Base-by-base conservation (phyloP, 2,888 invertebrate species). In the Oligia fasciuncula region DNA sequence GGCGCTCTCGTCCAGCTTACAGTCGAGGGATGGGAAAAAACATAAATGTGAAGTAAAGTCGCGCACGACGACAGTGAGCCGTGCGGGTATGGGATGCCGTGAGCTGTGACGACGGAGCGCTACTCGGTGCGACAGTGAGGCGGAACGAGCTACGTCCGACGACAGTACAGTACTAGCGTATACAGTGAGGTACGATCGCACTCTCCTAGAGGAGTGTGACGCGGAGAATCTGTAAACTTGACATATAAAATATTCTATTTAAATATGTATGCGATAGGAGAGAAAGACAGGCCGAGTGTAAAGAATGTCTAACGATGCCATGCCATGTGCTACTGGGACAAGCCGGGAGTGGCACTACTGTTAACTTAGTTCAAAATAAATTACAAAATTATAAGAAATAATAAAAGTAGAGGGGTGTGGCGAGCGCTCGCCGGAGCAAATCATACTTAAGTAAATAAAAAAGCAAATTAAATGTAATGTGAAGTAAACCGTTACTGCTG, bases 261-360 rank as follows among this genome's bases (percentile, higher is more conserved):
- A 76, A 68, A 76, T 76, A 79, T 78, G 85, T 87, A 84, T 85
- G 91, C 90, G 86, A 92, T 87, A 90, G 91, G 83, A 91, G 90
- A 91, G 87, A 87, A 90, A 93, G 93, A 93, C 88, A 93, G 95
- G 95, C 93, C 88, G 87, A 91, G 90, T 87, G 92, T 90, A 92
- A 92, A 93, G 88, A 93, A 93, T 91, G 89, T 91, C 93, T 94
- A 94, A 93, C 91, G 91, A 95, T 94, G 95, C 95, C 96, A 95
- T 96, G 96, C 96, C 93, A 89, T 92, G 91, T 76, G 89, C 95
- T 95, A 95, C 93, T 90, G 91, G 92, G 94, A 93, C 91, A 87
- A 95, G 94, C 94, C 90, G 91, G 94, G 94, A 87, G 89, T 91
- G 92, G 92, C 93, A 90, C 93, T 94, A 95, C 93, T 90, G 91